A percentile compares a stretch with the other conserved stretches of the same genome.
Conservation (phyloP, 1,140 invertebrate species). For the Gonatopus flavifemur region DNA sequence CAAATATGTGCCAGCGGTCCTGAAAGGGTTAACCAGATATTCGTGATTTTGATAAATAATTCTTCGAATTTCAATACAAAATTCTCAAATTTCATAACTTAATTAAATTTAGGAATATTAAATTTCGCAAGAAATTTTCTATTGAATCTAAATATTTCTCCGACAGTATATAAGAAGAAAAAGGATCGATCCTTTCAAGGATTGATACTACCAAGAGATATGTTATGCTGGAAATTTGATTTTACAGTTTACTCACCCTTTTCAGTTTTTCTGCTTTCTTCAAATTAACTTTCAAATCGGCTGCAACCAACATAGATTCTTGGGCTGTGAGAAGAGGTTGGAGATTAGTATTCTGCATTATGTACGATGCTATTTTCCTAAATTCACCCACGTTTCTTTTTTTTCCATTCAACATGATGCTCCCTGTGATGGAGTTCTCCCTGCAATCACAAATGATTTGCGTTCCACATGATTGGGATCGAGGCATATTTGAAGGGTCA, state of each 20-base stretch:
- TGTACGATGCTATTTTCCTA: slow-evolving; percentile 84
- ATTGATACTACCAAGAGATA: background rate
- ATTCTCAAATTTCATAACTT: too few species aligned
- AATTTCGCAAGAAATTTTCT: too few species aligned
- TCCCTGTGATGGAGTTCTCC: slow-evolving; percentile 60
- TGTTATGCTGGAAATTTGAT: background rate
- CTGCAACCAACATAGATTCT: slow-evolving; percentile 84
- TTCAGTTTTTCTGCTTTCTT: slow-evolving; percentile 64
- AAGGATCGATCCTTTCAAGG: background rate
- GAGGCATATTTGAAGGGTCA: too few species aligned
- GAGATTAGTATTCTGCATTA: slow-evolving; percentile 87
- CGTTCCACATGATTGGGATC: too few species aligned
- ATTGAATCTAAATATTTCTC: too few species aligned
- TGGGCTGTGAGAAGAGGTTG: slow-evolving; percentile 80
- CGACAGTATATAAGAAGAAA: too few species aligned
- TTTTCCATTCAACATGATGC: slow-evolving; percentile 68
- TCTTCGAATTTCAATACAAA: too few species aligned
- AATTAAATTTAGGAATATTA: too few species aligned
- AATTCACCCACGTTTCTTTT: slow-evolving; percentile 75
- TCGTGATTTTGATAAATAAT: too few species aligned
- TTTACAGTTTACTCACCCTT: slow-evolving; percentile 61
- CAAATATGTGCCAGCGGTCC: too few species aligned
- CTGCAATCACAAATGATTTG: too few species aligned
- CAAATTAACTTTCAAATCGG: slow-evolving; percentile 82
- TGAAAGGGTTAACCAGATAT: too few species aligned